Base-by-base conservation (phyloP, 1,140 invertebrate genomes). In the Drosophila tristis region DNA sequence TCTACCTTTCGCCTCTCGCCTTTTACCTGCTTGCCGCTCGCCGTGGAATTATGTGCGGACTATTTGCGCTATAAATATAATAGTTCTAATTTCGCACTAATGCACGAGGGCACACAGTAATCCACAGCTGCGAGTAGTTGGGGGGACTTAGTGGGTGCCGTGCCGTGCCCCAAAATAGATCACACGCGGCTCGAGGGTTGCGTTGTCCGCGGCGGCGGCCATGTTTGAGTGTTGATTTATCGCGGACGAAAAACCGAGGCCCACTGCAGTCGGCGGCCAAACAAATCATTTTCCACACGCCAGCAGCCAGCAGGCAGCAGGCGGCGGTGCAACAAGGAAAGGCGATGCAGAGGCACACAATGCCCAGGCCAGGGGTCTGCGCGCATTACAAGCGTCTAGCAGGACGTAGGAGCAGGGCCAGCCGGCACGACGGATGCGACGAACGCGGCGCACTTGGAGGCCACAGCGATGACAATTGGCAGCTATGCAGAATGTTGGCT, bases 51-150 rank as follows among this genome's bases (percentile, higher is more conserved):
- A 56, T 78, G 68, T 73, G 57, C 53, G 29, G 53, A 79, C 54
- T 74, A 79, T 74, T 79, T 65, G 56, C 62, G 60, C 70, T 55
- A 74, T 49, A 79, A 74, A 80, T 75, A 80, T 48, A 74, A 74
- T 64, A 80, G 72, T 80, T 78, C 59, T 71, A 78, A 78, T 78
- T 78, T 71, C 31, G 54, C 50, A 59, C 54, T 55, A 71, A 78
- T 74, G 71, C 48, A 66, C 53, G 42, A 20, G 23, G 47, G 47
- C 20, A 43, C n/a, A 48, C 42, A 55, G 64, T 70, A 70, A 70
- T 63, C 50, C 45, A 13, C 48, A 13, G 5, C 6, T 20, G 2
- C 20, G 20, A 20, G 20, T 7, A 45, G 31, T 48, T 45, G 42
- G 8, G 49, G 23, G 23, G 23, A 25, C 43, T 72, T n/a, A 29